Evolutionary conservation across 2,888 invertebrate species (phyloP), one percentile per base, ranked within the genome.

Genomic region (Amphipyra tragopoginis): DNA sequence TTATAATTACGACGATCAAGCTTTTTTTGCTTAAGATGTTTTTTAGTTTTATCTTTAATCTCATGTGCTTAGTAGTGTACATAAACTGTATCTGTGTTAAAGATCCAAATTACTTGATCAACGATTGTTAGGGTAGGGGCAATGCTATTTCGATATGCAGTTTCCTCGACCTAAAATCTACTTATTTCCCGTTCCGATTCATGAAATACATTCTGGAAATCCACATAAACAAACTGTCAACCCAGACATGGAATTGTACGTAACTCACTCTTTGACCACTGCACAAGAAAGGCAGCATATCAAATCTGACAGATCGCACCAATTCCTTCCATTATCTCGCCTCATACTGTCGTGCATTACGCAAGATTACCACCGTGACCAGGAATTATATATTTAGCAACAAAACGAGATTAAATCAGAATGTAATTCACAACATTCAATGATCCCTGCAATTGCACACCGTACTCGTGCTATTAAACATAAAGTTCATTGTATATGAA

Each of bases 401-500:
- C 45, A 50, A 11, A 55, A 58, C 9, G 13, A 76, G 72, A 75
- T 72, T 45, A 65, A 51, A 79, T 69, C 64, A 40, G 57, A 67
- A 63, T 65, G 61, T 63, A 60, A 65, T 55, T 77, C 66, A 66
- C 47, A 59, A 58, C 56, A 67, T 79, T 73, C 66, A 77, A 77
- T 64, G 63, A 67, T 80, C 39, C 7, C 51, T 53, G 50, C 57
- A 51, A 61, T 39, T 56, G 48, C 52, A 60, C 36, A 36, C 66
- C 48, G 45, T 47, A 26, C 62, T 68, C 59, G 55, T 77, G 62
- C 43, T 40, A 49, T 55, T 43, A 45, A 69, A 62, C 56, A 64
- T 53, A 67, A 77, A 77, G 59, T 67, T 77, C 56, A 80, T 55
- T 67, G 65, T 70, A 71, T 61, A 61, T 39, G 45, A 38, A 64